A percentile compares a stretch with the other conserved stretches of the same genome.
These are phyloP conservation scores for Arnoldichthys spilopterus DNA, from an alignment of 2,797 vertebrate genomes.

Conservation along the genomic window DNA sequence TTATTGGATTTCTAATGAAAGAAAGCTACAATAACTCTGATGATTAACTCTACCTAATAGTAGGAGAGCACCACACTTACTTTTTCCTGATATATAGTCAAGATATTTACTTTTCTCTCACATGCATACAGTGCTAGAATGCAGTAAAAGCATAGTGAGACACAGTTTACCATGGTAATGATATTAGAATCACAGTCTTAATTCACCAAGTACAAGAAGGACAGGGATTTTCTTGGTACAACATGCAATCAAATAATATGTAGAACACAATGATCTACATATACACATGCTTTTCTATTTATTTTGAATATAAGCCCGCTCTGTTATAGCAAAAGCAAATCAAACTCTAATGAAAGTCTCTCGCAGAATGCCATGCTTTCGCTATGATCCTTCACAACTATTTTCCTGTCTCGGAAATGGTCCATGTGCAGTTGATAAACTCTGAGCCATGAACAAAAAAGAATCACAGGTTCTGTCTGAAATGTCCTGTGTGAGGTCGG, in stretches of 20 bases:
- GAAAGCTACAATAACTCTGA: not conserved
- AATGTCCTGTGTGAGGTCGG: not conserved
- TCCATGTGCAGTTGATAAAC: not conserved
- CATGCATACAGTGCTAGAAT: too few species aligned
- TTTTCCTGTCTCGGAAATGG: not conserved
- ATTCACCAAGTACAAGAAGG: too few species aligned
- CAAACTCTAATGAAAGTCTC: not conserved
- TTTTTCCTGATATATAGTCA: too few species aligned
- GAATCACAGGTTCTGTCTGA: slow-evolving; percentile 17
- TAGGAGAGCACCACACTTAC: too few species aligned
- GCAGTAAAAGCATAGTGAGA: too few species aligned
- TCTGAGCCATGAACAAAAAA: not conserved
- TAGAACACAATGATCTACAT: not conserved
- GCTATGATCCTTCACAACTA: not conserved
- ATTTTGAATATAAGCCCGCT: not conserved
- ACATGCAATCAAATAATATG: too few species aligned
- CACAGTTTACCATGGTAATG: too few species aligned
- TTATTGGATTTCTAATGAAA: not conserved
- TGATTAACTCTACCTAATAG: too few species aligned
- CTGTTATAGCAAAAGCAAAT: not conserved
- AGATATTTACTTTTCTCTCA: too few species aligned
- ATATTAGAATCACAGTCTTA: too few species aligned
- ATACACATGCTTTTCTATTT: not conserved
- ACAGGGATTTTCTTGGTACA: too few species aligned
- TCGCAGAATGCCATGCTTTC: not conserved